phyloP scores from a whole-genome alignment of 2,888 invertebrate genomes.

The Ischnus inquisitorius region DNA sequence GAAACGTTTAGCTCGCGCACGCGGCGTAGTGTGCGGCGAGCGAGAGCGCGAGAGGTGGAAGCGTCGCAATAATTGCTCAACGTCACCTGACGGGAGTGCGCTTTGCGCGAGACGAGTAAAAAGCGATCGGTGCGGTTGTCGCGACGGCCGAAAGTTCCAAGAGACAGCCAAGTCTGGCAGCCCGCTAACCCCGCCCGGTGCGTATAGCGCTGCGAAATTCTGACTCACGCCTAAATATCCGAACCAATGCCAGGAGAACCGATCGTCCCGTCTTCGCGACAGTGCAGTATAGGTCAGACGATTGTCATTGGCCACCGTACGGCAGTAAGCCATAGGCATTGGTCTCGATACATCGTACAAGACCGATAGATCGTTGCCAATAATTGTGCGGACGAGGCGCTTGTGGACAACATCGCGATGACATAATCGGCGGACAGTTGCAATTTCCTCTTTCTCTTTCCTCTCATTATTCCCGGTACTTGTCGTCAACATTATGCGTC shows the following conservation, averaged over 20 bases:
- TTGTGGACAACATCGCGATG: not conserved
- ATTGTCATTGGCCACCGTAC: not conserved
- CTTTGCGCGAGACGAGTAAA: conserved; percentile 6
- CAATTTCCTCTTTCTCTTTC: conserved; percentile 22
- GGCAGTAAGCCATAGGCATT: not conserved
- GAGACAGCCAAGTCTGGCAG: conserved; percentile 73
- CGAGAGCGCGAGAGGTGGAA: conserved; percentile 7
- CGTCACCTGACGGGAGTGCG: conserved; percentile 54
- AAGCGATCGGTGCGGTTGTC: conserved; percentile 25
- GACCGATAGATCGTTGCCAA: not conserved
- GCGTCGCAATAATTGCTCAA: conserved; percentile 61
- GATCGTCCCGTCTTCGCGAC: not conserved
- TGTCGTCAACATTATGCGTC: conserved; percentile 32
- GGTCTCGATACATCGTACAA: not conserved
- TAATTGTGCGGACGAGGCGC: not conserved
- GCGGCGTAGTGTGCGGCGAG: too few relatives aligned
- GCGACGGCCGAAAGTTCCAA: conserved; percentile 70
- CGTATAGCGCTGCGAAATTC: conserved; percentile 33
- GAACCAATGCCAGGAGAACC: conserved; percentile 5
- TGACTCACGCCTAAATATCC: conserved; percentile 73
- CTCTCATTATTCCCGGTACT: not conserved
- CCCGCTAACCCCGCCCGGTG: conserved; percentile 53
- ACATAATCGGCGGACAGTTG: not conserved
- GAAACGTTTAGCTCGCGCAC: conserved; percentile 8
- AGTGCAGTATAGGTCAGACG: not conserved